Evolutionary conservation across 2,888 invertebrate species (phyloP).

Genomic region (Noctua pronuba): DNA sequence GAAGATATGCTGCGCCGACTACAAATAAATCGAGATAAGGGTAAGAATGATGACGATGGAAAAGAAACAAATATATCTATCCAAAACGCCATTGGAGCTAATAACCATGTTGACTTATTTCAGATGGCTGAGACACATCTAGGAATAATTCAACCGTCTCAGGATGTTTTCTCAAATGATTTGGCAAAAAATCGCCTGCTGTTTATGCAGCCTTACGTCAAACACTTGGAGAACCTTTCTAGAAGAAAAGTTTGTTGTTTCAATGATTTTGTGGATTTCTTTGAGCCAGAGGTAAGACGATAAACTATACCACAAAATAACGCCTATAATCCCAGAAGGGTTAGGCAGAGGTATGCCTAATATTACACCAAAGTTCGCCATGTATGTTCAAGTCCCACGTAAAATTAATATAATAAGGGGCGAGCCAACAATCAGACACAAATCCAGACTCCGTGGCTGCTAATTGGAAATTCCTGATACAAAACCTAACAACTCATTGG

Average conservation of each 20-base stretch:
- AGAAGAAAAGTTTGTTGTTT: slow-evolving; percentile 20
- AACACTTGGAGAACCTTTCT: slow-evolving; percentile 30
- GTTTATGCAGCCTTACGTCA: slow-evolving; percentile 38
- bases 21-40: not conserved
- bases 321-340: not conserved
- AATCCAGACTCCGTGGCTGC: no score
- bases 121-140: slow-evolving; percentile 41
- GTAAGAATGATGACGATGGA: not conserved
- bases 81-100: not conserved
- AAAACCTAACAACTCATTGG: no score
- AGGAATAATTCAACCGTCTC: slow-evolving; percentile 1
- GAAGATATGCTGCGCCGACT: not conserved
- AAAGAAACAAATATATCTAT: not conserved
- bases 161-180: slow-evolving; percentile 30
- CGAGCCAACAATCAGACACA: not conserved
- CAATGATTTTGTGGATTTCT: slow-evolving; percentile 17
- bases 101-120: slow-evolving; percentile 18
- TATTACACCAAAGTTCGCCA: not conserved
- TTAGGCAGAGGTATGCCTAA: not conserved
- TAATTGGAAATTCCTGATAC: no score
- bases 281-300: slow-evolving; percentile 18
- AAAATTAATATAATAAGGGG: not conserved
- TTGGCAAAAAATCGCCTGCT: slow-evolving; percentile 30
- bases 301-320: not conserved
- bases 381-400: not conserved